Percentiles rank a stretch among this genome's conserved stretches.
Conservation (phyloP, 2,797 vertebrate species). For the Artibeus jamaicensis region DNA sequence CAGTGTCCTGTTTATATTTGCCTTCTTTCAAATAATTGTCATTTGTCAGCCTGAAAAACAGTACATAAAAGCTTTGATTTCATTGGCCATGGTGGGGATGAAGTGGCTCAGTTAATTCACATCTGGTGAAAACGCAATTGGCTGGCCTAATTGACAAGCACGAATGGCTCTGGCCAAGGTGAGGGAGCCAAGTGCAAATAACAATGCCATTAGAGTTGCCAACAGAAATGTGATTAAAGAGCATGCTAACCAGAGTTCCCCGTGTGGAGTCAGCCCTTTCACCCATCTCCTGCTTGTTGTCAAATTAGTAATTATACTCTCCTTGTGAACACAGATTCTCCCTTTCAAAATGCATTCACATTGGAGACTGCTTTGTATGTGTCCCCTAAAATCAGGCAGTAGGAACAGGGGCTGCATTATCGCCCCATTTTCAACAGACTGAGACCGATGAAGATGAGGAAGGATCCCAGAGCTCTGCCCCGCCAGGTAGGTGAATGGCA, state of each 20-base stretch:
- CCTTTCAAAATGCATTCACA: neutral
- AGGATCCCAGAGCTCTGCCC: neutral
- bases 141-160: neutral
- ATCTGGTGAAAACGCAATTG: conserved; percentile 7
- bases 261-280: neutral
- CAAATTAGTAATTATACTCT: neutral
- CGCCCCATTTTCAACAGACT: neutral
- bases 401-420: neutral
- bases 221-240: neutral
- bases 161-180: neutral
- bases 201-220: neutral
- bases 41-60: neutral
- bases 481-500: neutral
- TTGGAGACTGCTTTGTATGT: neutral
- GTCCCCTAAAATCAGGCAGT: neutral
- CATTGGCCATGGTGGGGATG: neutral
- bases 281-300: neutral
- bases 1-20: neutral
- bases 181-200: neutral
- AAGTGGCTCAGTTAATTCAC: neutral
- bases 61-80: neutral
- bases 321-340: neutral
- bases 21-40: neutral
- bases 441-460: neutral
- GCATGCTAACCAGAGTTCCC: neutral